phyloP scores from a whole-genome alignment of 1,140 invertebrate species.

The Drosophila subobscura region DNA sequence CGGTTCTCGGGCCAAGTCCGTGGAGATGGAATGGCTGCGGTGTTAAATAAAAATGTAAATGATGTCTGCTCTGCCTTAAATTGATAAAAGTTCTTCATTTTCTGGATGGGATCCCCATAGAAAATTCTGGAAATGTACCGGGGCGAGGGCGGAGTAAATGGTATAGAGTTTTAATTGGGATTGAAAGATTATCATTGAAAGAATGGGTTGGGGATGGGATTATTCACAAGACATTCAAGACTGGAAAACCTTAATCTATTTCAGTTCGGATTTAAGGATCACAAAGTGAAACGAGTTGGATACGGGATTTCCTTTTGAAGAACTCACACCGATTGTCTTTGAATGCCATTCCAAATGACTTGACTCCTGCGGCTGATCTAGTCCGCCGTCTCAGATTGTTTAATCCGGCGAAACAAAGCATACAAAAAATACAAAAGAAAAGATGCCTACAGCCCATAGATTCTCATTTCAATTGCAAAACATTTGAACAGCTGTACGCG shows the following conservation, averaged over 20 bases:
- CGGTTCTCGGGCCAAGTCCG: constrained; percentile 36
- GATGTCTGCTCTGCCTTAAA: constrained; percentile 39
- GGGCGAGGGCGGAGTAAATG: constrained; percentile 5
- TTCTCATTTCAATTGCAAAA: constrained; percentile 47
- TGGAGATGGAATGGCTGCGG: constrained; percentile 15
- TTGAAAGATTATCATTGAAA: constrained; percentile 26
- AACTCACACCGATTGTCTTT: too few species aligned
- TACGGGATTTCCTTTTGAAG: not conserved
- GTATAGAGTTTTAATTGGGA: constrained; percentile 46
- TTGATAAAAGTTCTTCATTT: constrained; percentile 37
- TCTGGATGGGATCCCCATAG: constrained; percentile 10
- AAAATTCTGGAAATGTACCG: constrained; percentile 15
- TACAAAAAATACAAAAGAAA: not conserved
- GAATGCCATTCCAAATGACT: constrained; percentile 15
- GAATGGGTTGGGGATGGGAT: constrained; percentile 5
- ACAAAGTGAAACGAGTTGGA: not conserved
- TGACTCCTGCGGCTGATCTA: constrained; percentile 26
- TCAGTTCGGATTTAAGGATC: not conserved
- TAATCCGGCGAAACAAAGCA: constrained; percentile 22
- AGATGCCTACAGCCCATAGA: not conserved
- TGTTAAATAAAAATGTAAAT: constrained; percentile 53
- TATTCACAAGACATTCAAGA: not conserved
- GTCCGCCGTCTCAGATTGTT: constrained; percentile 4
- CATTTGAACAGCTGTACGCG: constrained; percentile 63
- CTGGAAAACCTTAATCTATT: not conserved